Evolutionary conservation across 2,888 invertebrate genomes (phyloP), one percentile per base, ranked within the genome.

Genomic region (Pseudococcus longispinus): DNA sequence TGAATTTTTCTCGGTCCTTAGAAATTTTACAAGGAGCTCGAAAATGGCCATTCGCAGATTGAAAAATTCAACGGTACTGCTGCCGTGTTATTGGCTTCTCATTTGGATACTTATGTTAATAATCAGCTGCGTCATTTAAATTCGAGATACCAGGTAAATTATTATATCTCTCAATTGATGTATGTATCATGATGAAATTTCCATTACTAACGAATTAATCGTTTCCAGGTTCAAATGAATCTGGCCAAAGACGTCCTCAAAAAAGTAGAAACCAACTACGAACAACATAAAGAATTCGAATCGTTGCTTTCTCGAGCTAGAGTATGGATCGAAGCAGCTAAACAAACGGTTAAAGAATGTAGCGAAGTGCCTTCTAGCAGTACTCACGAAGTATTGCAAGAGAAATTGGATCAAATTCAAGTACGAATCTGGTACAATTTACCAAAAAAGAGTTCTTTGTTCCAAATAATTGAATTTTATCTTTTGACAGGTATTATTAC

Each of bases 221-320:
- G 26, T 60, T 84, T 89, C 37, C 89, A 91, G 90, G 96, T 96
- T 0, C 94, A 96, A 90, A 93, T 96, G 0, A 97, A 97, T 90
- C 93, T 97, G 90, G 96, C 95, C 0, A 95, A 96, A 90, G 97
- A 97, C 91, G 97, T 97, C 0, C 91, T 96, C 2, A 96, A 96
- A 90, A 97, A 97, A 91, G 96, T 97, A 0, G 96, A 97, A 91
- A 96, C 95, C 0, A 97, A 97, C 90, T 93, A 94, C 85, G 95
- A 96, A 89, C 96, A 97, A 90, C 97, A 97, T 90, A 93, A 94
- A 89, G 94, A 94, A 88, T 97, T 96, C 89, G 94, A 95, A 88
- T 93, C 93, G 15, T 96, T 95, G 90, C 92, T 96, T 88, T 92
- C 93, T 0, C 95, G 95, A 89, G 95, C 96, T 0, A 94, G 94